Percentiles rank a stretch among this genome's conserved stretches.
Evolutionary conservation across 2,113 vertebrate species (phyloP).

Genomic region (Sander vitreus): DNA sequence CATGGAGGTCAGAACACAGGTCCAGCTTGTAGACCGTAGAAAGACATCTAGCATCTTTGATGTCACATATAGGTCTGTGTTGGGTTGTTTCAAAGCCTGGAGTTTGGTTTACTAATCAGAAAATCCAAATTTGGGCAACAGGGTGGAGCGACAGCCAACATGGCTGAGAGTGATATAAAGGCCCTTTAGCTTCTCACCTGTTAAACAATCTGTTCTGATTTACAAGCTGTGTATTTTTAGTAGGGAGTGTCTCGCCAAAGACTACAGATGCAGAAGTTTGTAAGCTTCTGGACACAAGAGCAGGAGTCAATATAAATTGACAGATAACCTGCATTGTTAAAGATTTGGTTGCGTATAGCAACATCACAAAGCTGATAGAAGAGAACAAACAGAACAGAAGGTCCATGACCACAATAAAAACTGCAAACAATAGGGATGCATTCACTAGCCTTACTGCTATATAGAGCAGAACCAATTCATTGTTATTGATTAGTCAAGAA

Average conservation of each 20-base stretch:
- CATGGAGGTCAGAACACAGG: conserved; percentile 13
- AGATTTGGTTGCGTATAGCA: background rate
- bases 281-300: background rate
- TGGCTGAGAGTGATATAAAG: background rate
- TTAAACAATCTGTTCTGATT: background rate
- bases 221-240: background rate
- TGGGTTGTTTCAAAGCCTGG: background rate
- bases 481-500: background rate
- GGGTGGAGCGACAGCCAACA: background rate
- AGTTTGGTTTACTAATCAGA: conserved; percentile 1
- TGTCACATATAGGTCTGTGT: conserved; percentile 1
- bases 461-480: background rate
- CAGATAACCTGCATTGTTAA: background rate
- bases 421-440: background rate
- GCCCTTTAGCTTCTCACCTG: background rate
- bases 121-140: background rate
- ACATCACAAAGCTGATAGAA: background rate
- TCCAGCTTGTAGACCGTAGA: conserved; percentile 24
- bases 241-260: background rate
- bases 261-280: background rate
- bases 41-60: background rate
- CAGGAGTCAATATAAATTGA: background rate
- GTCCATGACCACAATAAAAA: background rate
- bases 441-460: too few species aligned
- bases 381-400: background rate